Conservation (phyloP, 2,888 invertebrate genomes). For the Pachydiplax longipennis region DNA sequence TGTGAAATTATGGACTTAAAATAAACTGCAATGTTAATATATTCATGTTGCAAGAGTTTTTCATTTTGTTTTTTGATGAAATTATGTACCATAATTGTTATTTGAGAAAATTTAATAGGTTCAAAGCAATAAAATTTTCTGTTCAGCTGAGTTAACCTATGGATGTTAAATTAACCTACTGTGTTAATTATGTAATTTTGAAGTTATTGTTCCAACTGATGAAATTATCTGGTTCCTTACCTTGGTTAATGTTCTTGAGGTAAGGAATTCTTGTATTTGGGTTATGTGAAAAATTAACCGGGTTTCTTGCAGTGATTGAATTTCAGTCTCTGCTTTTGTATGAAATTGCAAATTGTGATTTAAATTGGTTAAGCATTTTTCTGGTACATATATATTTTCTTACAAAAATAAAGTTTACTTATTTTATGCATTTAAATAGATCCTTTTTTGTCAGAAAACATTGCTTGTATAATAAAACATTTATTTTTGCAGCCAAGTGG, state of each 20-base stretch:
- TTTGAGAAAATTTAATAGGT: neutral
- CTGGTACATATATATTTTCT: slow-evolving; percentile 17
- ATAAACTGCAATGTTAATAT: neutral
- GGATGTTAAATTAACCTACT: neutral
- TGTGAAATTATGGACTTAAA: no score
- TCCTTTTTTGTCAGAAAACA: slow-evolving; percentile 5
- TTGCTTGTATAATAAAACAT: slow-evolving; percentile 31
- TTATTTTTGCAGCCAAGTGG: slow-evolving; percentile 42
- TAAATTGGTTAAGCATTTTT: slow-evolving; percentile 8
- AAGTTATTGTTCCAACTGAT: neutral
- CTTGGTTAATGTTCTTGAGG: neutral
- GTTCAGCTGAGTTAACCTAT: neutral
- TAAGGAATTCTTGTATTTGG: neutral
- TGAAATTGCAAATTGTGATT: neutral
- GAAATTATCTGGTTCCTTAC: neutral
- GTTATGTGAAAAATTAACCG: neutral
- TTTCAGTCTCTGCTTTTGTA: neutral
- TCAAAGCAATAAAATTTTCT: neutral
- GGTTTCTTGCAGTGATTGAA: neutral
- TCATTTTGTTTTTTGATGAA: neutral
- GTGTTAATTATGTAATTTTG: neutral
- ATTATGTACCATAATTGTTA: neutral
- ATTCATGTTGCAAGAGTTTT: neutral
- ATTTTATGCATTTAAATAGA: slow-evolving; percentile 16
- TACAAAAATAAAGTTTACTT: neutral